phyloP scores from a whole-genome alignment of 1,140 invertebrate species.

The Neelides sp. region DNA sequence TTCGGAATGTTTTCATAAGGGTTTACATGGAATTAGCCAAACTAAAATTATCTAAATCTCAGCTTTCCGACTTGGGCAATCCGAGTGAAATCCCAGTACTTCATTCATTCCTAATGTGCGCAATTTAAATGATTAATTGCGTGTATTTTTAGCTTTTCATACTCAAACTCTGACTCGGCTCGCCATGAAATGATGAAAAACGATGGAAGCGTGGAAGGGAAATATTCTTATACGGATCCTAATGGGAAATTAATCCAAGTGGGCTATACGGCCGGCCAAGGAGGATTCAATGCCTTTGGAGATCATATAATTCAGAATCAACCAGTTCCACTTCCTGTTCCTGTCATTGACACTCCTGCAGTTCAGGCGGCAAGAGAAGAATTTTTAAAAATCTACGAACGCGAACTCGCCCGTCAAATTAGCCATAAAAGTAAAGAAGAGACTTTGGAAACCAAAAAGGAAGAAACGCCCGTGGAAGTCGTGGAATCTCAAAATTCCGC shows the following conservation, averaged over 20 bases:
- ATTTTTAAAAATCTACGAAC: slow-evolving; percentile 33
- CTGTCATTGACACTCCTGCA: slow-evolving; percentile 34
- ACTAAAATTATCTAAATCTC: too few species aligned
- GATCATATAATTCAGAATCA: slow-evolving; percentile 23
- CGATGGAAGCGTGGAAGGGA: slow-evolving; percentile 36
- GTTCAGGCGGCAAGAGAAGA: slow-evolving; percentile 33
- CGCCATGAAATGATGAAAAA: slow-evolving; percentile 23
- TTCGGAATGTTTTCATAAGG: too few species aligned
- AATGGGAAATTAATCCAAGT: slow-evolving; percentile 35
- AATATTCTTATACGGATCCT: slow-evolving; percentile 36
- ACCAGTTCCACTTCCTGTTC: slow-evolving; percentile 12
- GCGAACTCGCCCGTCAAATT: too few species aligned
- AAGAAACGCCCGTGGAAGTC: slow-evolving; percentile 1
- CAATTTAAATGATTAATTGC: too few species aligned
- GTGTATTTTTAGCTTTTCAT: slow-evolving; percentile 17
- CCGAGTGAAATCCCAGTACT: too few species aligned
- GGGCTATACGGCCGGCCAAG: slow-evolving; percentile 20
- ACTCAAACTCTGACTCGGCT: slow-evolving; percentile 15
- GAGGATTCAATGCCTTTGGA: slow-evolving; percentile 31
- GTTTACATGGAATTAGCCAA: too few species aligned
- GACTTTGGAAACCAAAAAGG: neutral
- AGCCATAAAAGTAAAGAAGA: slow-evolving; percentile 5
- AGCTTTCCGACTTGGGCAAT: too few species aligned
- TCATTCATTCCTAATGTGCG: too few species aligned
- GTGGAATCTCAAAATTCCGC: neutral